phyloP scores from a whole-genome alignment of 2,113 vertebrate species.

The Semicossyphus pulcher region DNA sequence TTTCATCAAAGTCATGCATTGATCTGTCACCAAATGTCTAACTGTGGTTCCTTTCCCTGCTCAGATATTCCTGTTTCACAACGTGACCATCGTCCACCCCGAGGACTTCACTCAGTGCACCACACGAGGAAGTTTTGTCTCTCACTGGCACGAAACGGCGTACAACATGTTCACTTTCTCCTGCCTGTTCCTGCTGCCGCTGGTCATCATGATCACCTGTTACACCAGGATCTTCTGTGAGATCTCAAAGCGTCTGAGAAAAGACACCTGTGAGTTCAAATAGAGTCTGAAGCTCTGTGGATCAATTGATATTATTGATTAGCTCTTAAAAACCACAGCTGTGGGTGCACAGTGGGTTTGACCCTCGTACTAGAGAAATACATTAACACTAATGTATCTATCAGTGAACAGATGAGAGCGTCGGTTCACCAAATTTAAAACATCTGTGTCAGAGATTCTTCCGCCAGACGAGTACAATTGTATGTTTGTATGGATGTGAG shows the following conservation, averaged over 20 bases:
- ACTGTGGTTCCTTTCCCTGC: neutral
- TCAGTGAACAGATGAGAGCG: too few relatives aligned
- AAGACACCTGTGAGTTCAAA: conserved; percentile 72
- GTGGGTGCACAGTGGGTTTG: too few relatives aligned
- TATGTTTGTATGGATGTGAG: too few relatives aligned
- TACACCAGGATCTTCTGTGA: conserved; percentile 84
- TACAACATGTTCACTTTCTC: conserved; percentile 87
- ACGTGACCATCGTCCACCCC: conserved; percentile 78
- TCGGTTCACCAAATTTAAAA: too few relatives aligned
- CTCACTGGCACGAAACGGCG: conserved; percentile 82
- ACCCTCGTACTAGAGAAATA: too few relatives aligned
- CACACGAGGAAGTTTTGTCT: conserved; percentile 78
- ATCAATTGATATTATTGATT: too few relatives aligned
- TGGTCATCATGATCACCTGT: conserved; percentile 85
- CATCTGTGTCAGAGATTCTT: too few relatives aligned
- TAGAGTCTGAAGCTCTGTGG: neutral
- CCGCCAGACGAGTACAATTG: too few relatives aligned
- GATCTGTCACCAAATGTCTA: too few relatives aligned
- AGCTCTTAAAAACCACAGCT: too few relatives aligned
- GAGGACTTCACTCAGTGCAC: conserved; percentile 84
- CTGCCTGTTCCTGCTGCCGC: conserved; percentile 83
- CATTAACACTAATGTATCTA: too few relatives aligned
- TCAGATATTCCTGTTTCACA: conserved; percentile 83
- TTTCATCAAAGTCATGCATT: too few relatives aligned
- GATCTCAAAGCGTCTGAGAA: conserved; percentile 82